Evolutionary conservation across 2,797 vertebrate genomes (phyloP).

Genomic region (Danio choprae): DNA sequence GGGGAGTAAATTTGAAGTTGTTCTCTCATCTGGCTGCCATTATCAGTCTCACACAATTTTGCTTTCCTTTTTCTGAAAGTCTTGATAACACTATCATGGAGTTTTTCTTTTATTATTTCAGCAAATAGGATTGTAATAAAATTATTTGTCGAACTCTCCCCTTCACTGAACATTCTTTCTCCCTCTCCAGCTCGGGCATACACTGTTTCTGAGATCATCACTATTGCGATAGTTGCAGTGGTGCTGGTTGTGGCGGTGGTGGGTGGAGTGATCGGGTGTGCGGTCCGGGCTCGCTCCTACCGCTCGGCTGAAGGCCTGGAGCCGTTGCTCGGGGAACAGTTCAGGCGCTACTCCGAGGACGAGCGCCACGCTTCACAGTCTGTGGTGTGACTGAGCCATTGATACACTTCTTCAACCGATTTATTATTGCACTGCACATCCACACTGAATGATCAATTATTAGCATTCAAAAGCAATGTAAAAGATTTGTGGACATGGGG

Average conservation of each 20-base stretch:
- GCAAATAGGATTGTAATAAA: no score
- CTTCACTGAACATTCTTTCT: background rate
- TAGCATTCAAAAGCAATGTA: slow-evolving; percentile 21
- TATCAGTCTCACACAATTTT: no score
- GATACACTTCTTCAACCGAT: background rate
- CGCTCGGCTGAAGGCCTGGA: slow-evolving; percentile 80
- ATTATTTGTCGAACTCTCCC: no score
- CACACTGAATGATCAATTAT: slow-evolving; percentile 17
- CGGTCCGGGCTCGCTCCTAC: slow-evolving; percentile 77
- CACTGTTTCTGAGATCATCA: slow-evolving; percentile 88
- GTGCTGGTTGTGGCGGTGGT: slow-evolving; percentile 84
- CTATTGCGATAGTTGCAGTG: slow-evolving; percentile 85
- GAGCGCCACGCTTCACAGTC: slow-evolving; percentile 82
- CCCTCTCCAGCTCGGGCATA: slow-evolving; percentile 77
- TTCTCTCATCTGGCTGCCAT: no score
- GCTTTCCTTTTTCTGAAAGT: no score
- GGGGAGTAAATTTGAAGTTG: no score
- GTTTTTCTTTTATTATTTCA: no score
- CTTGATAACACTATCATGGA: no score
- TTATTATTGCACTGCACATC: slow-evolving; percentile 25
- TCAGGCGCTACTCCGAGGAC: slow-evolving; percentile 86
- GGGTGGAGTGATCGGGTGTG: slow-evolving; percentile 79
- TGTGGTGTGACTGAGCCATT: slow-evolving; percentile 72
- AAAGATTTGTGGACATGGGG: slow-evolving; percentile 1
- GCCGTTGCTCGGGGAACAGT: slow-evolving; percentile 89